Conservation (phyloP, 2,797 vertebrate genomes). For the Diceros bicornis region DNA sequence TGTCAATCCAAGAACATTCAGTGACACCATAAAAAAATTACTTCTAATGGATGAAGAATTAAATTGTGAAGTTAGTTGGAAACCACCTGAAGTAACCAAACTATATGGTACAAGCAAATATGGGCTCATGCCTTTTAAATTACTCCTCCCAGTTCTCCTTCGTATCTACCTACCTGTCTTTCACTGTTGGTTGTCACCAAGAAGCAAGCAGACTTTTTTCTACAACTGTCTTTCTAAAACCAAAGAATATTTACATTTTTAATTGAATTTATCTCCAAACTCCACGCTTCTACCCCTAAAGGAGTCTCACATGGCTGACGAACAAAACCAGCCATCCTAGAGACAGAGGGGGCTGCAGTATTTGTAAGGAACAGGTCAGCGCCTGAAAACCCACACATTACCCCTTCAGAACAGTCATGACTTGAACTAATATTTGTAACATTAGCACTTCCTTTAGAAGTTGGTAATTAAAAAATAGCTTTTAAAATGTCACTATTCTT, state of each 20-base stretch:
- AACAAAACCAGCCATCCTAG: background rate
- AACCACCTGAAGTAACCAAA: background rate
- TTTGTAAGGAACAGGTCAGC: background rate
- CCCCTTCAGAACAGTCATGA: background rate
- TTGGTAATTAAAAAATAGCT: slow-evolving; percentile 3
- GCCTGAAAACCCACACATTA: background rate
- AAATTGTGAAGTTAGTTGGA: background rate
- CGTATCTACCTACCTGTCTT: background rate
- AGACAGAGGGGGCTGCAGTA: no score
- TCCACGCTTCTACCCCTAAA: background rate
- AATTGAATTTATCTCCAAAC: background rate
- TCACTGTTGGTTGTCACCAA: background rate
- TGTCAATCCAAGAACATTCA: background rate
- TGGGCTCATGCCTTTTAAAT: background rate
- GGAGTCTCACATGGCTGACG: background rate
- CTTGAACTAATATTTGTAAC: background rate
- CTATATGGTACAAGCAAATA: background rate
- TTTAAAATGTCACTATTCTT: background rate
- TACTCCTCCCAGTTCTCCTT: background rate
- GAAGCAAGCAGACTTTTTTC: background rate
- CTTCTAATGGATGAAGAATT: background rate
- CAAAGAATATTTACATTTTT: background rate
- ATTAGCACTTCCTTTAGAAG: background rate
- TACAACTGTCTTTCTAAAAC: background rate
- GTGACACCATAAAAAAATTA: background rate